A percentile compares a stretch with the other conserved stretches of the same genome.
Conservation (phyloP, 2,888 invertebrate species). For the Epiblema foenella region DNA sequence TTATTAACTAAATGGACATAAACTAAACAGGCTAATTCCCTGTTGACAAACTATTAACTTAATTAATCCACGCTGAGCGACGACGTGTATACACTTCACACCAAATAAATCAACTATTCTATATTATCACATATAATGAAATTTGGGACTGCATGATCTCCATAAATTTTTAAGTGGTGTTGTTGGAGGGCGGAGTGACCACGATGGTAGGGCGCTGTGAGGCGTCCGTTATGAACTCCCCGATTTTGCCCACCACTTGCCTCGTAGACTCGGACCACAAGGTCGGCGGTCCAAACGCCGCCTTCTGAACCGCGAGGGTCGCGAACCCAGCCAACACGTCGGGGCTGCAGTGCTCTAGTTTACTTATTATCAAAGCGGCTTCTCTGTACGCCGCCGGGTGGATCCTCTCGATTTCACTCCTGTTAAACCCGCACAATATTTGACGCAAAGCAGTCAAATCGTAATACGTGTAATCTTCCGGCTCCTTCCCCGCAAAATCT, state of each 20-base stretch:
- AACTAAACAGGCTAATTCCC: constrained; percentile 22
- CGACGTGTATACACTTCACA: background rate
- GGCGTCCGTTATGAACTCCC: constrained; percentile 57
- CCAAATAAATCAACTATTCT: background rate
- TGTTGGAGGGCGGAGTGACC: background rate
- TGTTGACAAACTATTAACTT: constrained; percentile 23
- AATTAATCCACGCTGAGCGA: background rate
- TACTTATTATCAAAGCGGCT: constrained; percentile 75
- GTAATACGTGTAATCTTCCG: constrained; percentile 83
- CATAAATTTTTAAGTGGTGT: background rate
- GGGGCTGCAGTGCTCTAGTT: constrained; percentile 71
- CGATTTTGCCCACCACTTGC: constrained; percentile 70
- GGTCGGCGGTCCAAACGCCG: constrained; percentile 74
- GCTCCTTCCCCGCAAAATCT: constrained; percentile 82
- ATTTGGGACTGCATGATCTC: background rate
- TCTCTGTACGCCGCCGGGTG: constrained; percentile 82
- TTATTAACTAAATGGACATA: background rate
- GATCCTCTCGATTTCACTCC: constrained; percentile 79
- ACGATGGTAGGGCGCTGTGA: constrained; percentile 11
- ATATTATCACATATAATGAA: too few relatives aligned
- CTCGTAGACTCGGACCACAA: constrained; percentile 71
- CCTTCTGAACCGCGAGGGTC: constrained; percentile 67
- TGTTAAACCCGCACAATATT: constrained; percentile 84
- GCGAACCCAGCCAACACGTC: constrained; percentile 78
- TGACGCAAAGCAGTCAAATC: constrained; percentile 82